Evolutionary conservation across 2,888 invertebrate species (phyloP), one percentile per base, ranked within the genome.

Genomic region (Cheilosia urbana): DNA sequence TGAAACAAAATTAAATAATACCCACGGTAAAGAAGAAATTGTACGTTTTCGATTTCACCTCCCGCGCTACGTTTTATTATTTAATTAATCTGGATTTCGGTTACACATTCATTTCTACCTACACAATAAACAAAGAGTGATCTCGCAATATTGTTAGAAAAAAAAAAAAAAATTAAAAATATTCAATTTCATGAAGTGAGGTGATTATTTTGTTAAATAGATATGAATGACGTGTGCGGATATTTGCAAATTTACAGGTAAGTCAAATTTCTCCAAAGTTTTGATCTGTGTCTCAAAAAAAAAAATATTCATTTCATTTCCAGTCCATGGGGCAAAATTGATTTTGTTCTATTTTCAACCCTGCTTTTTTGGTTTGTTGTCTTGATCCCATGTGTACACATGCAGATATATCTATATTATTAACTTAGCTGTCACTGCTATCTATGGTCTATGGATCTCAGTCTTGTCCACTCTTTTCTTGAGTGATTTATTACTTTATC

Each of bases 31-130:
- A 34, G 13, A 49, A 21, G 49, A 27, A 11, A 37, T 37, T 49
- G 24, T 71, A 55, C 45, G 37, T 77, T 76, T 68, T 83, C 62
- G 68, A 78, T 83, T 83, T 83, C 82, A 83, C 78, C 78, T 77
- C 72, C 78, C 55, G 78, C 62, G 78, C 40, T 37, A 71, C 69
- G 40, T 63, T 42, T 57, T 37, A 27, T 60, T 65, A 45, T 53
- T 66, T 40, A 75, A 68, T 75, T 80, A 49, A 58, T 47, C 55
- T 17, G 11, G 6, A 17, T 21, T 27, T 68, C 45, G 66, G 42
- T 42, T 60, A 45, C 58, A 58, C 60, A 42, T 58, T 65, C 62
- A 45, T 37, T 37, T 37, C 37, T 9, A 13, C 11, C 13, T 37
- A 37, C 37, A 11, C 27, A 27, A 27, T 60, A 21, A 7, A 51